Base-by-base conservation (phyloP, 2,797 vertebrate genomes). In the Podarcis siculus region DNA sequence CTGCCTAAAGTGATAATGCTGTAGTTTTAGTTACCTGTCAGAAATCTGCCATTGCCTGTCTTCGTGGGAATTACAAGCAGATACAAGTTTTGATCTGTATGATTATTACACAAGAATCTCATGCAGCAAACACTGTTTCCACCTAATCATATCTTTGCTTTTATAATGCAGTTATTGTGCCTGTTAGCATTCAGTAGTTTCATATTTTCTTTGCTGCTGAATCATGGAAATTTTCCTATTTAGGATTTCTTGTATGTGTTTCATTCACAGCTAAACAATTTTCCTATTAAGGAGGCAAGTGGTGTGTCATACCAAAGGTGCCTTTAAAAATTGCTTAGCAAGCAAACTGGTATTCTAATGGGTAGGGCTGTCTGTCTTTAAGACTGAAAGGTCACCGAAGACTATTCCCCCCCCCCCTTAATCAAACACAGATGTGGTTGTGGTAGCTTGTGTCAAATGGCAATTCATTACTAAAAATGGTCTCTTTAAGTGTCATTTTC, bases 281-380 rank as follows among this genome's bases (percentile, higher is more conserved):
- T 90, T 89, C 91, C 91, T 85, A 42, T 77, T 91, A 89, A 76
- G 66, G 72, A 67, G 86, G 86, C 86, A 85, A 94, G 89, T 86
- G 89, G 49, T 89, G 82, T 55, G 42, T 86, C 89, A 67, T 92
- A 86, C 82, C 91, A 86, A 93, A 86, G 69, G 87, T 94, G 69
- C 89, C 93, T 91, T 94, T 93, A 94, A 93, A 93, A 93, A 89
- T 88, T 79, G 87, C 88, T 93, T 69, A 86, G 92, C 90, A 95
- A 94, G 84, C 86, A 88, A 90, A 87, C 90, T 86, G 73, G 88
- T 83, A 90, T 64, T 92, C 85, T 92, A 91, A 89, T 30, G 79
- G 89, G 91, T 85, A 75, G 35, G 61, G n/a, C 88, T 90, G 76
- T 5, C 21, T 61, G 58, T 64, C 61, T 64, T 64, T 89, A 35